phyloP scores from a whole-genome alignment of 1,140 invertebrate genomes.

The Papilio machaon region DNA sequence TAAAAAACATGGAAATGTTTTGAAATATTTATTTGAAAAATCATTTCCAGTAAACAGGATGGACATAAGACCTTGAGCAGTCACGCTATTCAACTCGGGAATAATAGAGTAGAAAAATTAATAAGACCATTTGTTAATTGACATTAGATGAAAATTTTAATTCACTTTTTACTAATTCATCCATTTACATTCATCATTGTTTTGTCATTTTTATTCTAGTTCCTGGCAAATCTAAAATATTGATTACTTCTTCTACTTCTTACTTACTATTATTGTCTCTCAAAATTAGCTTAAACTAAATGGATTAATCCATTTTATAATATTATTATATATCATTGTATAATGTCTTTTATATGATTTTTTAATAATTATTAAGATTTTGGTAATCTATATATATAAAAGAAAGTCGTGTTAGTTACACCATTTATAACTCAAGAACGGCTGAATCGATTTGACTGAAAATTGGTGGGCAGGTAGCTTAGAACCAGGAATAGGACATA shows the following conservation, averaged over 20 bases:
- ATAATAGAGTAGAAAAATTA: background rate
- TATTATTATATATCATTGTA: too few species aligned
- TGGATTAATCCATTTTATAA: background rate
- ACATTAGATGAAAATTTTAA: background rate
- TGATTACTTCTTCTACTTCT: too few species aligned
- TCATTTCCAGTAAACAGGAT: background rate
- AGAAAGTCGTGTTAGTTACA: too few species aligned
- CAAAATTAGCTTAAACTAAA: background rate
- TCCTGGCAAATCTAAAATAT: background rate
- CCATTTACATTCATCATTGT: background rate
- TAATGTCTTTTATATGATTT: too few species aligned
- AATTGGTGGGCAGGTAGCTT: too few species aligned
- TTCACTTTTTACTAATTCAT: background rate
- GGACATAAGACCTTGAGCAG: background rate
- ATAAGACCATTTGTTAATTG: conserved; percentile 12
- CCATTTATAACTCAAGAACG: too few species aligned
- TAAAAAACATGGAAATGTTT: background rate
- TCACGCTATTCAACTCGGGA: background rate
- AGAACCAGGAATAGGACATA: too few species aligned
- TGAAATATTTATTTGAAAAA: conserved; percentile 9
- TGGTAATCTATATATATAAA: too few species aligned
- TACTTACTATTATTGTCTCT: too few species aligned
- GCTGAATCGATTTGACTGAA: too few species aligned
- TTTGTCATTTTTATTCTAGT: background rate
- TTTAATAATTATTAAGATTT: too few species aligned